Percentiles rank a stretch among this genome's conserved stretches.
These are phyloP conservation scores for Stigmatopora argus DNA, from an alignment of 2,113 vertebrate species.

Conservation along the genomic window DNA sequence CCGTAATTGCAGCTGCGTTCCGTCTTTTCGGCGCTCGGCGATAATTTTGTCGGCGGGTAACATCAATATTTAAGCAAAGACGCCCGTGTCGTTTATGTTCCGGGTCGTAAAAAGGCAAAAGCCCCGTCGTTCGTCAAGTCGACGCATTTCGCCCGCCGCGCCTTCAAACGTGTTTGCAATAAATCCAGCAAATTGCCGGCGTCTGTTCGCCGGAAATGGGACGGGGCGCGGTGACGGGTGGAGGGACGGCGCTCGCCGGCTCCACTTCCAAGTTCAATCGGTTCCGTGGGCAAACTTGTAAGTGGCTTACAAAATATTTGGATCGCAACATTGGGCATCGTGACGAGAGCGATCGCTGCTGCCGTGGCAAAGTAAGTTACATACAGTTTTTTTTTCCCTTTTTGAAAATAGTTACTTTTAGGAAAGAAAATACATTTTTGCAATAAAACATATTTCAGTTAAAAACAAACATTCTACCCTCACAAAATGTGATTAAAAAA, in stretches of 20 bases:
- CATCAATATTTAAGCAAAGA: not conserved
- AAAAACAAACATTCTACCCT: too few relatives aligned
- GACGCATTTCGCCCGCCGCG: not conserved
- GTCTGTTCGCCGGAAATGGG: slow-evolving; percentile 47
- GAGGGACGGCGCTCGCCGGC: not conserved
- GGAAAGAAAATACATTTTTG: too few relatives aligned
- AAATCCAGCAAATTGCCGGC: slow-evolving; percentile 55
- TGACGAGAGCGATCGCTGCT: too few relatives aligned
- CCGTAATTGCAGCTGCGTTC: too few relatives aligned
- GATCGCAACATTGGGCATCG: too few relatives aligned
- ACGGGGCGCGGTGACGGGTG: slow-evolving; percentile 8
- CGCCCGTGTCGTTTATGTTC: not conserved
- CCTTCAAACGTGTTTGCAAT: slow-evolving; percentile 35
- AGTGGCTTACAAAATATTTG: not conserved
- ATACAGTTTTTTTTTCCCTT: too few relatives aligned
- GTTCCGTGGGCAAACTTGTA: not conserved
- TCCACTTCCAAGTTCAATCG: not conserved
- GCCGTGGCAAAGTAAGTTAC: too few relatives aligned
- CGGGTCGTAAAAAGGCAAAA: not conserved
- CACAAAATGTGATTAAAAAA: too few relatives aligned
- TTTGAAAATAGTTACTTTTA: too few relatives aligned
- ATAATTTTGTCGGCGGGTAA: not conserved
- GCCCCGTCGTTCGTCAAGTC: not conserved
- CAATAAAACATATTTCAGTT: too few relatives aligned
- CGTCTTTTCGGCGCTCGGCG: not conserved